Evolutionary conservation across 2,797 vertebrate species (phyloP).

Genomic region (Hemitrygon akajei): DNA sequence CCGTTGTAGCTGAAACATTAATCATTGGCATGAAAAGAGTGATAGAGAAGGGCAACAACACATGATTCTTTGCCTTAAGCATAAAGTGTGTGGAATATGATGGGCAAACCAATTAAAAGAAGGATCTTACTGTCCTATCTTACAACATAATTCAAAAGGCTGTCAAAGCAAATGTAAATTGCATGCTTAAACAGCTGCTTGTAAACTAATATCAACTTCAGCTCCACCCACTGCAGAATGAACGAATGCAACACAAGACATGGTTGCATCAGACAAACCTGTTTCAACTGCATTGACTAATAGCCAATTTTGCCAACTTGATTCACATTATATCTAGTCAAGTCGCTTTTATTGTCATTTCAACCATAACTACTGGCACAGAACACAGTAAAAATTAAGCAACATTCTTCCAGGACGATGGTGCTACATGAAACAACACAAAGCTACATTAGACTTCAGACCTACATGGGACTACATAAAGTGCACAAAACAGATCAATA

Average conservation of each 20-base stretch:
- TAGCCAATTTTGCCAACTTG: neutral
- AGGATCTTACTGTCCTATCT: neutral
- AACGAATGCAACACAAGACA: neutral
- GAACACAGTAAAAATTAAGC: too few species aligned
- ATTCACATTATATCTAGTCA: too few species aligned
- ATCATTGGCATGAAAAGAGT: neutral
- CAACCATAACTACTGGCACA: too few species aligned
- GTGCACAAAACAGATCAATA: too few species aligned
- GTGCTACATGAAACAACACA: too few species aligned
- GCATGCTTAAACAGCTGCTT: neutral
- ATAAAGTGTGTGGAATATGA: neutral
- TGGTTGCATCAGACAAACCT: neutral
- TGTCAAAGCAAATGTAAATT: neutral
- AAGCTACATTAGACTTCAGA: too few species aligned
- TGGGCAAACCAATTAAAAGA: neutral
- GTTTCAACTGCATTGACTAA: neutral
- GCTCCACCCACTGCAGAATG: neutral
- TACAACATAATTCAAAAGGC: neutral
- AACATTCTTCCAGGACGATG: too few species aligned
- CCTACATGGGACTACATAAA: too few species aligned
- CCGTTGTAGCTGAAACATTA: neutral
- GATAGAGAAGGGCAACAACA: neutral
- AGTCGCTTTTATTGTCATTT: too few species aligned
- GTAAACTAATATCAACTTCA: neutral
- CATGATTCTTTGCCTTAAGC: neutral